A percentile compares a stretch with the other conserved stretches of the same genome.
Evolutionary conservation across 1,140 invertebrate genomes (phyloP).

Genomic region (Delia radicum): DNA sequence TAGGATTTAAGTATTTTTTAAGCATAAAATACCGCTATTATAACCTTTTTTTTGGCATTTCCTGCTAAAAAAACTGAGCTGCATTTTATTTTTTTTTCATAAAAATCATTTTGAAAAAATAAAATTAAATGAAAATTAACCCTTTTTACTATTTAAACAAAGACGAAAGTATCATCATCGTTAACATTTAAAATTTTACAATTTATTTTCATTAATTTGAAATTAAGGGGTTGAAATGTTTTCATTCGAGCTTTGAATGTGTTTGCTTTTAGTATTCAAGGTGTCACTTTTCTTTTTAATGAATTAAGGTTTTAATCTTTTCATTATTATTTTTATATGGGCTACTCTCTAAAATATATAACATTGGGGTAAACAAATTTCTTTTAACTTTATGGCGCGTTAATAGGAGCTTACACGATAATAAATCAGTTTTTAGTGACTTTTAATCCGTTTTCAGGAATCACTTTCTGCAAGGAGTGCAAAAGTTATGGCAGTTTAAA

Average conservation of each 20-base stretch:
- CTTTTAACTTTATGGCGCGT: too few species aligned
- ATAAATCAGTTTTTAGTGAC: too few species aligned
- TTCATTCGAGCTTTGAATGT: constrained; percentile 22
- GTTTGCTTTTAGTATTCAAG: neutral
- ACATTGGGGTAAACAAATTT: too few species aligned
- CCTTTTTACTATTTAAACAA: neutral
- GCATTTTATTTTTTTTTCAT: neutral
- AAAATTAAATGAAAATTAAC: constrained; percentile 1
- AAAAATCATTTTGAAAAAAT: neutral
- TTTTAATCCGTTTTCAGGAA: too few species aligned
- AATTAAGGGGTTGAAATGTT: too few species aligned
- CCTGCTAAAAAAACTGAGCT: constrained; percentile 10
- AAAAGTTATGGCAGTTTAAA: too few species aligned
- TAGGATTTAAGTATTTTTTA: neutral
- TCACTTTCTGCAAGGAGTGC: too few species aligned
- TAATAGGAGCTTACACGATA: too few species aligned
- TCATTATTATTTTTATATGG: neutral
- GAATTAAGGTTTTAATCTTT: neutral
- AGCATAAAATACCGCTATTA: neutral
- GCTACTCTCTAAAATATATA: too few species aligned
- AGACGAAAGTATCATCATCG: too few species aligned
- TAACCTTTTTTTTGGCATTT: neutral
- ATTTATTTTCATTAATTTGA: constrained; percentile 57
- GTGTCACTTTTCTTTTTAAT: constrained; percentile 2
- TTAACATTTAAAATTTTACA: constrained; percentile 39